Evolutionary conservation across 2,797 vertebrate species (phyloP).

Genomic region (Chromobotia macracanthus): DNA sequence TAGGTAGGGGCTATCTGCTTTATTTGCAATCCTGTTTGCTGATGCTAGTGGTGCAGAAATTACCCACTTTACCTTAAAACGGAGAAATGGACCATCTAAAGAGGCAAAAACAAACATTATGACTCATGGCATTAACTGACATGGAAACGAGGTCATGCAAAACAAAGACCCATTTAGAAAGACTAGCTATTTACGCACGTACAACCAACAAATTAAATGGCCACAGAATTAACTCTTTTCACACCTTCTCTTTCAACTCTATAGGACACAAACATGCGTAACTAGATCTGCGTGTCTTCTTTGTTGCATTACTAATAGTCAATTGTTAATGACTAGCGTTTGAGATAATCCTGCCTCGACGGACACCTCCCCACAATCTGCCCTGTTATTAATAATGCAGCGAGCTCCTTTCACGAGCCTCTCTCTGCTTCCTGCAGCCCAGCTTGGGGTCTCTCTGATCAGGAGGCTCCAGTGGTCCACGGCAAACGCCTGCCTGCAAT

Average conservation of each 20-base stretch:
- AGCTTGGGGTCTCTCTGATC: slow-evolving; percentile 73
- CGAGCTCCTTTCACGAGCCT: slow-evolving; percentile 60
- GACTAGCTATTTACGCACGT: not conserved
- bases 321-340: slow-evolving; percentile 59
- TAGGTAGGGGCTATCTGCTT: not conserved
- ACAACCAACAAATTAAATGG: not conserved
- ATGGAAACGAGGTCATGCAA: not conserved
- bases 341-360: slow-evolving; percentile 57
- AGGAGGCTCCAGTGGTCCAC: slow-evolving; percentile 69
- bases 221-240: not conserved
- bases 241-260: slow-evolving; percentile 15
- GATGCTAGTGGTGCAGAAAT: not conserved
- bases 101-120: not conserved
- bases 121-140: not conserved
- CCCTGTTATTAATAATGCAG: slow-evolving; percentile 78
- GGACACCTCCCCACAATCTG: slow-evolving; percentile 67
- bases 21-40: not conserved
- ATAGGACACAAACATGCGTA: not conserved
- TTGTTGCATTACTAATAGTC: slow-evolving; percentile 55
- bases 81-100: not conserved
- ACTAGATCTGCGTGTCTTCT: slow-evolving; percentile 26
- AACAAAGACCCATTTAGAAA: not conserved
- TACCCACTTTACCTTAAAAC: not conserved
- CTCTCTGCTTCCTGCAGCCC: slow-evolving; percentile 64
- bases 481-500: slow-evolving; percentile 78